These are phyloP conservation scores for Eupristina koningsbergeri DNA, from an alignment of 1,140 invertebrate species.

Conservation along the genomic window DNA sequence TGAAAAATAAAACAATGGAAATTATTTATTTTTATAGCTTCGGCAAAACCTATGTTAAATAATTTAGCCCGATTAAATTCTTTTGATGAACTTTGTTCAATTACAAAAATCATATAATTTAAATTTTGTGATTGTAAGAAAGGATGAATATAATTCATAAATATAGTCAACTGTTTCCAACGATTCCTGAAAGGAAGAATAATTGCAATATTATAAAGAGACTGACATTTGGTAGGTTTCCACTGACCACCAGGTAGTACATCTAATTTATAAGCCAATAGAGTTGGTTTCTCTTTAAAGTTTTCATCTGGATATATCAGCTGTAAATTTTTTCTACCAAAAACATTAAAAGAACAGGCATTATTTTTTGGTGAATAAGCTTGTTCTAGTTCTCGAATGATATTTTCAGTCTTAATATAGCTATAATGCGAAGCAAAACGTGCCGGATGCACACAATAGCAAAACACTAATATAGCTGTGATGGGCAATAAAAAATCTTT, in stretches of 20 bases:
- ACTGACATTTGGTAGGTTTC: constrained; percentile 81
- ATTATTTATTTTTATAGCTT: constrained; percentile 80
- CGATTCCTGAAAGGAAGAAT: constrained; percentile 92
- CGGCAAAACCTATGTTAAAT: constrained; percentile 91
- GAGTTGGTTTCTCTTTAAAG: constrained; percentile 59
- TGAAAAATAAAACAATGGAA: constrained; percentile 95
- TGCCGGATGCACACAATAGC: constrained; percentile 66
- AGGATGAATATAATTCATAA: constrained; percentile 91
- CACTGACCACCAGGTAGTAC: constrained; percentile 79
- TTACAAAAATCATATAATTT: constrained; percentile 90
- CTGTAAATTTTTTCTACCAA: constrained; percentile 51
- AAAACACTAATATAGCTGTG: constrained; percentile 59
- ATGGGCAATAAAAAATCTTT: constrained; percentile 59
- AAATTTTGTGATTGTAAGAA: constrained; percentile 90
- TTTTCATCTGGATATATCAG: constrained; percentile 67
- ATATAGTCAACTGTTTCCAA: constrained; percentile 83
- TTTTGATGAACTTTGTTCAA: constrained; percentile 86
- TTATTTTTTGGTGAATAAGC: constrained; percentile 64
- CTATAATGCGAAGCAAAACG: constrained; percentile 70
- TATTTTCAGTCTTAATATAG: constrained; percentile 67
- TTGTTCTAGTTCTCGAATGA: constrained; percentile 66
- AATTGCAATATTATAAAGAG: constrained; percentile 86
- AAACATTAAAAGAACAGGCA: constrained; percentile 60
- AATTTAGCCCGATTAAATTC: constrained; percentile 95
- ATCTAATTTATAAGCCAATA: constrained; percentile 61